Evolutionary conservation across 2,113 vertebrate genomes (phyloP), one percentile per base, ranked within the genome.

Genomic region (Neofelis nebulosa): DNA sequence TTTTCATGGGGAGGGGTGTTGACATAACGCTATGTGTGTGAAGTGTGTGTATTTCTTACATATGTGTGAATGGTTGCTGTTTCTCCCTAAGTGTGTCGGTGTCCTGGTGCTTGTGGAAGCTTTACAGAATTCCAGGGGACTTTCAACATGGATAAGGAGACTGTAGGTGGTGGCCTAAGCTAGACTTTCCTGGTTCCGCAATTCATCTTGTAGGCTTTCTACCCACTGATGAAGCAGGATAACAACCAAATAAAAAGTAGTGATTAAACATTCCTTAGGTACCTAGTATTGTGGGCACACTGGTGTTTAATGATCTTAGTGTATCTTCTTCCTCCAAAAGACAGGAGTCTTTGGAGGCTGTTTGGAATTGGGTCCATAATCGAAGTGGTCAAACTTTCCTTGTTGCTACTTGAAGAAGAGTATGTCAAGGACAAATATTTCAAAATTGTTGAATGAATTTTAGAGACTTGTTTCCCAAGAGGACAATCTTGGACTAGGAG

Each of bases 381-480:
- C 76, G 48, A 48, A 95, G n/a, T 23, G n/a, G 89, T 66, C 83
- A 85, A 84, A 91, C 41, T 89, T 82, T 57, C n/a, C 41, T 90
- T 76, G 38, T 31, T 80, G 27, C 33, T 63, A 66, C 63, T 57
- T 95, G 79, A 94, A 92, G 48, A 31, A 66, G 41, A 36, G 41
- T 21, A 16, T 2, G 0, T 48, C 61, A 92, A 94, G 41, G 83
- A 61, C 41, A 89, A 57, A 29, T 9, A 61, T 91, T 85, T 66
- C 27, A 76, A 61, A 79, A 78, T 90, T 52, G 25, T 81, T 83
- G 69, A 71, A 61, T 55, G 50, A 41, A 29, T 87, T 96, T 95
- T 65, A 73, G 78, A 90, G 81, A 41, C 31, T 80, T 74, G 27
- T 88, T 92, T 95, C 52, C 76, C 45, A 81, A 93, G 69, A 84